These are phyloP conservation scores for Podabrus alpinus DNA, from an alignment of 2,888 invertebrate species.

Conservation along the genomic window DNA sequence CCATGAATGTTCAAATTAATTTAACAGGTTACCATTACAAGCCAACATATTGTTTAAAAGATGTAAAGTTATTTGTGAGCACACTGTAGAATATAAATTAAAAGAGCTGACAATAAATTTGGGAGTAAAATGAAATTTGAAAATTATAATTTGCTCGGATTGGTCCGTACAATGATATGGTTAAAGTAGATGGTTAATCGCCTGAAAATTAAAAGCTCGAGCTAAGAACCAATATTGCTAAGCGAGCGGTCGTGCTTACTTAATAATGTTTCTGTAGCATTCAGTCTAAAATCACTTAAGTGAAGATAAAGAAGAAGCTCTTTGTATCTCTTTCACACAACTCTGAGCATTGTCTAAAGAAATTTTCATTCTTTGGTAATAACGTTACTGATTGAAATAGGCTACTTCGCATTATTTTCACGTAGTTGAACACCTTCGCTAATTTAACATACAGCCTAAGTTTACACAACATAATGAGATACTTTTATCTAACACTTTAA, in stretches of 20 bases:
- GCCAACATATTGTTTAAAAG: constrained; percentile 8
- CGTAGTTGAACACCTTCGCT: not conserved
- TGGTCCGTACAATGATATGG: not conserved
- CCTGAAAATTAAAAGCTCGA: not conserved
- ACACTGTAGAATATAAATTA: no score
- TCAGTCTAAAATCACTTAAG: constrained; percentile 12
- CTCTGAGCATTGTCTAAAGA: constrained; percentile 20
- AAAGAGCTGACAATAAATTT: not conserved
- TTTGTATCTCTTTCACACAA: constrained; percentile 25
- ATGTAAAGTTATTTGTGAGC: not conserved
- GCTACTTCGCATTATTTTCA: constrained; percentile 8
- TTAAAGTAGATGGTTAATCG: not conserved
- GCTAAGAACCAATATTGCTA: not conserved
- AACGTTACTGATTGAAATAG: constrained; percentile 11
- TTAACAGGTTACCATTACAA: constrained; percentile 15
- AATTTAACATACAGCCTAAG: not conserved
- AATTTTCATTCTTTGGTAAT: constrained; percentile 12
- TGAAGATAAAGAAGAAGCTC: constrained; percentile 21
- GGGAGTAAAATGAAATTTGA: not conserved
- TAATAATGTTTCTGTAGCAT: constrained; percentile 18
- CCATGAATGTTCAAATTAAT: constrained; percentile 19
- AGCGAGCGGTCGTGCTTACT: constrained; percentile 2
- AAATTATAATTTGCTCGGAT: not conserved
- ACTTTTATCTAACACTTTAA: not conserved
- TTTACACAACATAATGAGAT: not conserved